Percentiles rank a stretch among this genome's conserved stretches.
Evolutionary conservation across 2,888 invertebrate species (phyloP).

Genomic region (Philereme vetulata): DNA sequence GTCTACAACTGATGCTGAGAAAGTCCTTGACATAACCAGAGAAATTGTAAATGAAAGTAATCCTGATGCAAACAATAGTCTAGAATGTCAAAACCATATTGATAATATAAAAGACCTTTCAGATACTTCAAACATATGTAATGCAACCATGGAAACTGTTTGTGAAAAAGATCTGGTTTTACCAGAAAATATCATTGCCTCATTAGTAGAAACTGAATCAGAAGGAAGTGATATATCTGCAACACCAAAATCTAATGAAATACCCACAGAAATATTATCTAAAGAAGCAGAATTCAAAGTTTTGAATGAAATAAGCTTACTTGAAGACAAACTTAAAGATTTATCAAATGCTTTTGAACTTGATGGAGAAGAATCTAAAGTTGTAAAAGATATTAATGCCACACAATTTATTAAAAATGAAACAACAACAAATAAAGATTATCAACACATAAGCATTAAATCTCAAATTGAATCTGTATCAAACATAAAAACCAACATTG

Average conservation of each 20-base stretch:
- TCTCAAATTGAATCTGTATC: background rate
- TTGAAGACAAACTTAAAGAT: conserved; percentile 1
- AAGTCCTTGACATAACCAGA: conserved; percentile 2
- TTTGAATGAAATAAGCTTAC: background rate
- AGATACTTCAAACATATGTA: conserved; percentile 1
- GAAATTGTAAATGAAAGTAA: conserved; percentile 3
- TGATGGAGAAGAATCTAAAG: background rate
- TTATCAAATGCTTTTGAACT: conserved; percentile 5
- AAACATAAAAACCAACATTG: conserved; percentile 1
- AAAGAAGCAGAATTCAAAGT: background rate
- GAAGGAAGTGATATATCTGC: background rate
- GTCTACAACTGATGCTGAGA: conserved; percentile 6
- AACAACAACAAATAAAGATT: conserved; percentile 1
- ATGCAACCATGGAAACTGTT: conserved; percentile 7
- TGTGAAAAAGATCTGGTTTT: background rate
- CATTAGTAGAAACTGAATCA: background rate
- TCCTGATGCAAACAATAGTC: background rate
- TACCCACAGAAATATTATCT: conserved; percentile 1
- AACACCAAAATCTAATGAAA: conserved; percentile 4
- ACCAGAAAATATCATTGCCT: background rate
- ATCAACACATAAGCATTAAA: background rate
- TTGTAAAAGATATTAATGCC: background rate
- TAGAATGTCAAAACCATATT: background rate
- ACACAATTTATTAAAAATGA: conserved; percentile 7
- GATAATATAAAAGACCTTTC: conserved; percentile 8